These are phyloP conservation scores for Pyrgilauda ruficollis DNA, from an alignment of 2,113 vertebrate species.

Conservation along the genomic window DNA sequence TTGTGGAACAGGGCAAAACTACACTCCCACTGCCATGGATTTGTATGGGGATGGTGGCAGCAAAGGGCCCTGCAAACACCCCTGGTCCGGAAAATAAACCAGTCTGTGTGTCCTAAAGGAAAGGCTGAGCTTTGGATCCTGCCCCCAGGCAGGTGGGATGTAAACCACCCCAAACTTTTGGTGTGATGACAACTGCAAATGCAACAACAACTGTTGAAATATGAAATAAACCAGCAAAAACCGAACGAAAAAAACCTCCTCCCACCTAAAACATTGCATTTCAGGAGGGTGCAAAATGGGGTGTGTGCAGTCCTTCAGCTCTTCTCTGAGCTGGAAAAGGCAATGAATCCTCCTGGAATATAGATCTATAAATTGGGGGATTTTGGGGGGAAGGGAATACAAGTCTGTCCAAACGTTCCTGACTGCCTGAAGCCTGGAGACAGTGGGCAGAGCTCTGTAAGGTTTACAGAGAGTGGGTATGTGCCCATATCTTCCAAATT, in stretches of 20 bases:
- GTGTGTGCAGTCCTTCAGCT: background rate
- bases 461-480: background rate
- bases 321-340: background rate
- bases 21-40: background rate
- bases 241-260: rapidly evolving
- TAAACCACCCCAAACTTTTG: background rate
- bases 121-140: background rate
- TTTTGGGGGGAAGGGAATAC: rapidly evolving
- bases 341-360: background rate
- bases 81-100: background rate
- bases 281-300: background rate
- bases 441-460: background rate
- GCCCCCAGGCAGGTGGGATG: background rate
- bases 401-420: background rate
- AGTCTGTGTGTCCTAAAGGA: background rate
- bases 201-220: background rate
- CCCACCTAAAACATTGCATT: rapidly evolving
- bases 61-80: background rate
- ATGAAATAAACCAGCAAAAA: background rate
- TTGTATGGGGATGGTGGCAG: background rate
- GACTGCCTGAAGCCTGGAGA: background rate
- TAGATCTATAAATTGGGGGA: background rate
- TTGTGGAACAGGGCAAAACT: background rate
- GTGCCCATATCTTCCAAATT: rapidly evolving
- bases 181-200: background rate